phyloP scores from a whole-genome alignment of 2,888 invertebrate genomes.

The Trissolcus japonicus region DNA sequence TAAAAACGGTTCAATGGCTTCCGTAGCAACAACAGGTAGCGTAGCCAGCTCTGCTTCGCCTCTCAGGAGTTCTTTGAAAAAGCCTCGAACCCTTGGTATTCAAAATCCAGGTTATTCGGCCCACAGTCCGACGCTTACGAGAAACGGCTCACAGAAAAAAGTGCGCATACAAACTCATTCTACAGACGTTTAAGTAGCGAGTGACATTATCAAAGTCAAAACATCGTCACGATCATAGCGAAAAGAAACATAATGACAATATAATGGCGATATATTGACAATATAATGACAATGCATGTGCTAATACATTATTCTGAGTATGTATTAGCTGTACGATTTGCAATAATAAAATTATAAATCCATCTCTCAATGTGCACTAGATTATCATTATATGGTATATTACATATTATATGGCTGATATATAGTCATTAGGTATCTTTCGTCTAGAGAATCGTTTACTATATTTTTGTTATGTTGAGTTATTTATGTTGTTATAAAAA shows the following conservation, averaged over 20 bases:
- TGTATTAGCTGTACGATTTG: no score
- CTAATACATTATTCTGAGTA: no score
- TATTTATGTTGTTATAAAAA: no score
- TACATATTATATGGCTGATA: no score
- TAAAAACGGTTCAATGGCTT: constrained; percentile 78
- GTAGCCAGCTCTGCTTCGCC: constrained; percentile 80
- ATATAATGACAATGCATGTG: no score
- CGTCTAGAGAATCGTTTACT: no score
- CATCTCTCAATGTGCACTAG: background rate
- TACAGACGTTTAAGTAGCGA: constrained; percentile 84
- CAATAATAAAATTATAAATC: no score
- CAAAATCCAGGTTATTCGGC: constrained; percentile 91
- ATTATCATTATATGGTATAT: background rate
- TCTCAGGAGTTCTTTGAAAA: constrained; percentile 88
- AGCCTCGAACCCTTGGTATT: constrained; percentile 88
- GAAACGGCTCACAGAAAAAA: constrained; percentile 93
- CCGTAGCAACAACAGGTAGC: constrained; percentile 74
- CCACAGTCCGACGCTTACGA: constrained; percentile 87
- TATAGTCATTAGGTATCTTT: no score
- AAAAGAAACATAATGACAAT: constrained; percentile 1
- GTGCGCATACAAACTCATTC: constrained; percentile 94
- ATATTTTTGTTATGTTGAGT: no score
- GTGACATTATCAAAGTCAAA: constrained; percentile 2
- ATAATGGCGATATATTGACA: no score
- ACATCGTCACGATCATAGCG: constrained; percentile 7